Percentiles rank a stretch among this genome's conserved stretches.
phyloP scores from a whole-genome alignment of 2,888 invertebrate species.

The Exephanes ischioxanthus region DNA sequence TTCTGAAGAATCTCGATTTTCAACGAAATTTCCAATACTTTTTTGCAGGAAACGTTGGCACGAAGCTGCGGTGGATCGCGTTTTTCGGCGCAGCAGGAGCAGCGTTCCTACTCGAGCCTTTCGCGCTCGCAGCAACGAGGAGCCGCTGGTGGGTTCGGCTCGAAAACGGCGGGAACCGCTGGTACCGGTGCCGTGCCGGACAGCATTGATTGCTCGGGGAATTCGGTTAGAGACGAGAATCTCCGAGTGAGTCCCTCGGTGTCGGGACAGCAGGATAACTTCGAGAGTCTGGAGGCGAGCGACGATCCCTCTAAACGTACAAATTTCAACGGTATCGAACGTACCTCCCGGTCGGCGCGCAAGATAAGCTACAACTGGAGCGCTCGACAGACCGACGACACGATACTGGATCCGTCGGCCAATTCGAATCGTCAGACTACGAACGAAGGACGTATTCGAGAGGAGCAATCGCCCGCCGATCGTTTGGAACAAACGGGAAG shows the following conservation, averaged over 20 bases:
- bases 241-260: conserved; percentile 61
- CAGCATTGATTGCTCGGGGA: conserved; percentile 79
- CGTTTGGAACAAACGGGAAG: background rate
- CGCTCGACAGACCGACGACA: conserved; percentile 18
- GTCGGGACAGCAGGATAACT: conserved; percentile 28
- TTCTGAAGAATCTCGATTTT: too few species aligned
- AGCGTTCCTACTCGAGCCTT: conserved; percentile 88
- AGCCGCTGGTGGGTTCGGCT: conserved; percentile 85
- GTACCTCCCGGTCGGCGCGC: background rate
- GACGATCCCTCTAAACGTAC: background rate
- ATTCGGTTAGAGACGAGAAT: conserved; percentile 77
- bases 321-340: background rate
- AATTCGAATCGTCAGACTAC: background rate
- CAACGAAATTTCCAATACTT: too few species aligned
- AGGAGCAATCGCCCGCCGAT: background rate
- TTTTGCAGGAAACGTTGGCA: conserved; percentile 87
- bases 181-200: conserved; percentile 76
- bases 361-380: conserved; percentile 5
- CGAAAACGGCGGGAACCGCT: conserved; percentile 73
- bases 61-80: conserved; percentile 84
- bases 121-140: conserved; percentile 86
- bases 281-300: background rate
- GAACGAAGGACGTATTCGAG: background rate
- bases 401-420: background rate
- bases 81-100: conserved; percentile 80